Conservation (phyloP, 2,888 invertebrate species). For the Aporophyla nigra region DNA sequence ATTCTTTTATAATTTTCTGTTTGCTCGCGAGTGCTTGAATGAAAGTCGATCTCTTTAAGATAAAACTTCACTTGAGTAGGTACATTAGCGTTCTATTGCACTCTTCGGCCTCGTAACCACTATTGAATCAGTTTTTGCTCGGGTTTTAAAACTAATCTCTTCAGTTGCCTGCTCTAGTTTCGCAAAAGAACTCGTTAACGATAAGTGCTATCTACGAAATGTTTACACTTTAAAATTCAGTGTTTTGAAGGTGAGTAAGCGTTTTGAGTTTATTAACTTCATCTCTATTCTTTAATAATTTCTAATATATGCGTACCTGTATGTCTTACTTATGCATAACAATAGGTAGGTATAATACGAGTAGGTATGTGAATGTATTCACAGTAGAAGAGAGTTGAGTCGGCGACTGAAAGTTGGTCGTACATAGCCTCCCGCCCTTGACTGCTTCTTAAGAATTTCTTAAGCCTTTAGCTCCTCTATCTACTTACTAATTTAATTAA, state of each 20-base stretch:
- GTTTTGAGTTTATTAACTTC: background rate
- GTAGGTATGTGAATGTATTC: constrained; percentile 47
- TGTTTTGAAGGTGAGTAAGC: background rate
- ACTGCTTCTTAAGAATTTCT: constrained; percentile 67
- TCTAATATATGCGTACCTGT: background rate
- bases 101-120: constrained; percentile 36
- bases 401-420: constrained; percentile 63
- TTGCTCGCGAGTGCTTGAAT: constrained; percentile 23
- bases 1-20: constrained; percentile 38
- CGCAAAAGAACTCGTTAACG: constrained; percentile 41
- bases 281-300: background rate
- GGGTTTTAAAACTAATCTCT: constrained; percentile 41
- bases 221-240: constrained; percentile 3
- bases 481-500: constrained; percentile 73
- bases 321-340: background rate
- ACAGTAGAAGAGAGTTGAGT: constrained; percentile 60
- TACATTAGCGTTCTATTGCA: constrained; percentile 34
- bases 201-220: constrained; percentile 42
- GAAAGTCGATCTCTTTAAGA: constrained; percentile 25
- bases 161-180: constrained; percentile 41
- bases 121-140: constrained; percentile 32
- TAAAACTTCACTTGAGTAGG: constrained; percentile 23
- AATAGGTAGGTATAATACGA: background rate
- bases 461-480: constrained; percentile 61
- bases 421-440: constrained; percentile 53